These are phyloP conservation scores for Synanthedon myopaeformis DNA, from an alignment of 2,888 invertebrate genomes.

Conservation along the genomic window DNA sequence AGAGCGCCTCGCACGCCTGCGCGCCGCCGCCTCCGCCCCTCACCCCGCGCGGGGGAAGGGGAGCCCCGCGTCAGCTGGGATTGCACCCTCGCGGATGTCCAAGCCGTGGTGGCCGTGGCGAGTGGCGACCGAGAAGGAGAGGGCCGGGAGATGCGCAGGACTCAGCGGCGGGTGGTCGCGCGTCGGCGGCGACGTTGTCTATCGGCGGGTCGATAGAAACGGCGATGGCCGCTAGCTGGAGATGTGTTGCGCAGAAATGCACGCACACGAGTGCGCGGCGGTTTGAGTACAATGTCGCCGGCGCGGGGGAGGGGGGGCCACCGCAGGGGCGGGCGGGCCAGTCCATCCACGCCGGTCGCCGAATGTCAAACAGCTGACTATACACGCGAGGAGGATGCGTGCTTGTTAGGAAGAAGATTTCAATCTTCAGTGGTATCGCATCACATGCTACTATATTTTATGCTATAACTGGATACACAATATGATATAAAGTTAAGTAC, in stretches of 20 bases:
- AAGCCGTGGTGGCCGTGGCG: not conserved
- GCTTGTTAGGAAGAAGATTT: too few species aligned
- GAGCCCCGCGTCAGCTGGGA: conserved; percentile 19
- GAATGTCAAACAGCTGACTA: conserved; percentile 61
- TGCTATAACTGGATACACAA: too few species aligned
- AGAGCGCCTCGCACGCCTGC: conserved; percentile 19
- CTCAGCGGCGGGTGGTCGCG: conserved; percentile 2
- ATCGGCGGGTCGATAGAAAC: conserved; percentile 41
- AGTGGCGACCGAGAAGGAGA: not conserved
- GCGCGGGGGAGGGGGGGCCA: conserved; percentile 4
- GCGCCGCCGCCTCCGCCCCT: conserved; percentile 22
- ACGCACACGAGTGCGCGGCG: conserved; percentile 18
- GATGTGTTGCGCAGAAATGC: conserved; percentile 35
- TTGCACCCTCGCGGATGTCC: not conserved
- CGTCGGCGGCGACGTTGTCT: conserved; percentile 9
- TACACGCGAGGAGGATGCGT: conserved; percentile 9
- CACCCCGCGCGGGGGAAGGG: conserved; percentile 29
- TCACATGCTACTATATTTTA: too few species aligned
- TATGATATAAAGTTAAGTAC: too few species aligned
- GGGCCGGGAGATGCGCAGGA: conserved; percentile 2
- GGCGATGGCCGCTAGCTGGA: conserved; percentile 24
- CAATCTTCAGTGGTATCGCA: too few species aligned
- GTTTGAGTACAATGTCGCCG: not conserved
- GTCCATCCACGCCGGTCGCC: conserved; percentile 21
- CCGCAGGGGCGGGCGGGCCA: conserved; percentile 13